These are phyloP conservation scores for Zonotrichia leucophrys DNA, from an alignment of 2,113 vertebrate genomes.

Conservation along the genomic window DNA sequence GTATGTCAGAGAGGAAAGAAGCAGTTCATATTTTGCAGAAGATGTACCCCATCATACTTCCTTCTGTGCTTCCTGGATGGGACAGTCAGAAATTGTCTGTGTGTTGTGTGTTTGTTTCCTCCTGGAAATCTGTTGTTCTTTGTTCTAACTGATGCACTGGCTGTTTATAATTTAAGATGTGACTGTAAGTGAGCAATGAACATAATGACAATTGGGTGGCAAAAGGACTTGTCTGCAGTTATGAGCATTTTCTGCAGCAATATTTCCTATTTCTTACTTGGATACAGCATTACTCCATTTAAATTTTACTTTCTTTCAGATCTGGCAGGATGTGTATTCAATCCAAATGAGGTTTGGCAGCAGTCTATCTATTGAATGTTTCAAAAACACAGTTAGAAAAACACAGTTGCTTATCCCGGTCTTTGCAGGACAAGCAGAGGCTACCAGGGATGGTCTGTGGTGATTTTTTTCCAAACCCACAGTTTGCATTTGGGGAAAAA, in stretches of 20 bases:
- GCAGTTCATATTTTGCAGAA: not conserved
- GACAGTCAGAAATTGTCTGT: not conserved
- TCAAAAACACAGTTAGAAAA: conserved; percentile 26
- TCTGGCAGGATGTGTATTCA: not conserved
- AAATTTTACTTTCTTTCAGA: conserved; percentile 24
- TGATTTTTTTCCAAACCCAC: not conserved
- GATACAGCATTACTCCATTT: not conserved
- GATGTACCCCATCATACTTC: not conserved
- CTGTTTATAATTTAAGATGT: not conserved
- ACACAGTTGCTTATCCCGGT: not conserved
- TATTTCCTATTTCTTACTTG: not conserved
- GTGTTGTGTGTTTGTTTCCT: not conserved
- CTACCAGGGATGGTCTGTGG: not conserved
- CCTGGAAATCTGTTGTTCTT: not conserved
- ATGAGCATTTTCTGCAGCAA: not conserved
- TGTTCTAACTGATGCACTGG: not conserved
- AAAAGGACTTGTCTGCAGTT: not conserved
- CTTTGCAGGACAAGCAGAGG: conserved; percentile 3
- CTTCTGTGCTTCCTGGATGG: not conserved
- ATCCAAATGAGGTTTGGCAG: conserved; percentile 31
- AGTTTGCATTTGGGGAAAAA: not conserved
- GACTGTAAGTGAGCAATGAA: not conserved
- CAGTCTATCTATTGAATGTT: not conserved
- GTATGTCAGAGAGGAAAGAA: not conserved
- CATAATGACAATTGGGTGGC: not conserved